Evolutionary conservation across 2,797 vertebrate species (phyloP).

Genomic region (Toxotes lorentzi): DNA sequence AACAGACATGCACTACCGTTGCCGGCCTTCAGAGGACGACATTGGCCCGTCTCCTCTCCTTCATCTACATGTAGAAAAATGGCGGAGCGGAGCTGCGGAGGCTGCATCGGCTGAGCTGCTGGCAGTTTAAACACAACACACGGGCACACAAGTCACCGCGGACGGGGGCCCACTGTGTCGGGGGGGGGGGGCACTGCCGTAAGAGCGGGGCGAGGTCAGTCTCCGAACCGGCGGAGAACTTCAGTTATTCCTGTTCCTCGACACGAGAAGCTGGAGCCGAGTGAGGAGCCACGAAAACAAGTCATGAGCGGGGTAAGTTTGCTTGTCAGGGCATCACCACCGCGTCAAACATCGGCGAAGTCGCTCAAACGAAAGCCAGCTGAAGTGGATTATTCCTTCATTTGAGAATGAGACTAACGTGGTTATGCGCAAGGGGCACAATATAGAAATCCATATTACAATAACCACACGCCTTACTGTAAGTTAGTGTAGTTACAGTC

Average conservation of each 20-base stretch:
- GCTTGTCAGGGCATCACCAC: conserved; percentile 26
- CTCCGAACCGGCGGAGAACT: not conserved
- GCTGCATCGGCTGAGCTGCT: conserved; percentile 70
- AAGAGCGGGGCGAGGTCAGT: conserved; percentile 9
- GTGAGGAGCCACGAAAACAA: conserved; percentile 82
- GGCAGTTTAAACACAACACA: conserved; percentile 54
- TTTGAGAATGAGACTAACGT: accelerated
- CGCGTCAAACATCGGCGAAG: conserved; percentile 7
- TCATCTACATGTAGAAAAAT: conserved; percentile 82
- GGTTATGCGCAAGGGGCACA: accelerated
- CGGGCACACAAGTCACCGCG: conserved; percentile 27
- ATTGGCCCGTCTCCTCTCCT: not conserved
- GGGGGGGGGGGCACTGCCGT: conserved; percentile 39
- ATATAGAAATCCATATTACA: too few relatives aligned
- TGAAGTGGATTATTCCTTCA: not conserved
- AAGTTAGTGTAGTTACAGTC: not conserved
- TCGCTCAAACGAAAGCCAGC: not conserved
- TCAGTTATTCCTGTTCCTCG: conserved; percentile 16
- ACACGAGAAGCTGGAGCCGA: conserved; percentile 73
- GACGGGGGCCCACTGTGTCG: conserved; percentile 24
- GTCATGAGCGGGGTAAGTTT: conserved; percentile 92
- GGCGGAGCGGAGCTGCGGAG: conserved; percentile 83
- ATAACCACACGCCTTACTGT: accelerated
- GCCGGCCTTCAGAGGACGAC: conserved; percentile 55
- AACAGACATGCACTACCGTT: not conserved